phyloP scores from a whole-genome alignment of 2,888 invertebrate genomes.

The Apamea sordens region DNA sequence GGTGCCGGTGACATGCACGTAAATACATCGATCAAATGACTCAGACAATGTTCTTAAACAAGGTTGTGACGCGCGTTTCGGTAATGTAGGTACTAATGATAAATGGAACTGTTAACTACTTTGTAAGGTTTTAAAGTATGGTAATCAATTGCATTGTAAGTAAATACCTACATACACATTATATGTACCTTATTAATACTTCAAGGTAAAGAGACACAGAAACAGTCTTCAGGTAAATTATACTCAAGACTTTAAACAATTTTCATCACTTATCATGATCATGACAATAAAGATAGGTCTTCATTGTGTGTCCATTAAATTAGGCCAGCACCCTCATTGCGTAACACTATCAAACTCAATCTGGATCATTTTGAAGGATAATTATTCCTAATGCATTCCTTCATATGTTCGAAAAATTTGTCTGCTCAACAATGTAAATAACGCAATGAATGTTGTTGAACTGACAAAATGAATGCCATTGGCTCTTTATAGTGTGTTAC shows the following conservation, averaged over 20 bases:
- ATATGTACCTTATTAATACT: slow-evolving; percentile 11
- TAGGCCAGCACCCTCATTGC: not conserved
- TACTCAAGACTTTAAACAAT: not conserved
- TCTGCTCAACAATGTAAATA: not conserved
- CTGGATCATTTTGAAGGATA: not conserved
- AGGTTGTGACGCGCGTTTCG: slow-evolving; percentile 38
- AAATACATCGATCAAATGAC: slow-evolving; percentile 55
- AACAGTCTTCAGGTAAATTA: not conserved
- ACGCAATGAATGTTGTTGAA: not conserved
- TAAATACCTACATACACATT: slow-evolving; percentile 13
- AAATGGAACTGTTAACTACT: slow-evolving; percentile 22
- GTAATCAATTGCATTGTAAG: not conserved
- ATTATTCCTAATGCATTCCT: not conserved
- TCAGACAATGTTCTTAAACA: slow-evolving; percentile 46
- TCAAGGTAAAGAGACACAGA: slow-evolving; percentile 1
- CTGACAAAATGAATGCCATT: not conserved
- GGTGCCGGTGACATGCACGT: slow-evolving; percentile 37
- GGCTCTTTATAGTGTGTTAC: not conserved
- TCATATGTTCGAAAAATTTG: not conserved
- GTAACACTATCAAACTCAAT: not conserved
- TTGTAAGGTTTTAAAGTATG: slow-evolving; percentile 22
- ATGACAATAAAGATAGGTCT: slow-evolving; percentile 6
- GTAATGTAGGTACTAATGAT: slow-evolving; percentile 3
- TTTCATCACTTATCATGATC: not conserved
- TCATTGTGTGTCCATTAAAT: not conserved